phyloP scores from a whole-genome alignment of 2,888 invertebrate genomes.

The Abrostola triplasia region DNA sequence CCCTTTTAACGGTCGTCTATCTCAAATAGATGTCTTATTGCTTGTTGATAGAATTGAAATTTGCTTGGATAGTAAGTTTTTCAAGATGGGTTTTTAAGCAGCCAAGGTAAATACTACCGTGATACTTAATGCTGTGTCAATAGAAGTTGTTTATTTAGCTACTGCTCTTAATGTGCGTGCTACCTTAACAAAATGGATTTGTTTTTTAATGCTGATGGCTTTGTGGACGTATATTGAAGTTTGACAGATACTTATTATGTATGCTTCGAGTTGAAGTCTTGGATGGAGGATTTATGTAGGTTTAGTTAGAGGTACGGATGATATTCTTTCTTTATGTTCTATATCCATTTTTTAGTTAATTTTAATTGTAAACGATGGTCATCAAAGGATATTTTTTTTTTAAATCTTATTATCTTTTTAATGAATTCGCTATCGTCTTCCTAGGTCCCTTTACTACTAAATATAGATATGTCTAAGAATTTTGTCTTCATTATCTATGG shows the following conservation, averaged over 20 bases:
- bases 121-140: slow-evolving; percentile 70
- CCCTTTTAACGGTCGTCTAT: slow-evolving; percentile 35
- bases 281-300: background rate
- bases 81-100: slow-evolving; percentile 47
- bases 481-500: no score
- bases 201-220: slow-evolving; percentile 44
- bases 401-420: no score
- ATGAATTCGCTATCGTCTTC: no score
- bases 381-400: no score
- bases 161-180: slow-evolving; percentile 60
- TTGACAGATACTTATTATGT: slow-evolving; percentile 22
- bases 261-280: background rate
- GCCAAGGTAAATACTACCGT: slow-evolving; percentile 65
- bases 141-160: slow-evolving; percentile 62
- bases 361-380: no score
- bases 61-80: slow-evolving; percentile 9
- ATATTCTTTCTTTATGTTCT: no score
- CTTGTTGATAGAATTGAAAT: background rate
- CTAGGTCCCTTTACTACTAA: no score
- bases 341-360: no score
- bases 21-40: slow-evolving; percentile 9
- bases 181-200: slow-evolving; percentile 59
- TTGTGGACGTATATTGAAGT: slow-evolving; percentile 19
- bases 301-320: no score
- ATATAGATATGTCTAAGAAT: no score